Base-by-base conservation (phyloP, 2,797 vertebrate species). In the Lophotriccus pileatus region DNA sequence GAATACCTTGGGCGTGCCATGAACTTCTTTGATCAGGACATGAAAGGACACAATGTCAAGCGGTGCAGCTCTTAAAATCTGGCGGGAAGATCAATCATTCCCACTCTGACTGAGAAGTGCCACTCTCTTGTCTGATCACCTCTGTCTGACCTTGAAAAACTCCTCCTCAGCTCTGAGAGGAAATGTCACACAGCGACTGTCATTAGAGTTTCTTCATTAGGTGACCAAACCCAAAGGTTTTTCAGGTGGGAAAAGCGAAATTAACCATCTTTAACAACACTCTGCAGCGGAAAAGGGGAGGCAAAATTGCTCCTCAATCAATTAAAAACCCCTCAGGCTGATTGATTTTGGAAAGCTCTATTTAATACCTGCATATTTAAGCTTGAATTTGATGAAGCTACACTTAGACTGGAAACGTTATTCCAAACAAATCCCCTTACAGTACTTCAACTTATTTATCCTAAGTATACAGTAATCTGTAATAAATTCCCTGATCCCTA, bases 71-170 rank as follows among this genome's bases (percentile, higher is more conserved):
- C 69, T 50, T 53, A 19, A 24, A 47, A 34, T 19, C 49, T 37
- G 83, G 62, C 60, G 6, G 83, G 74, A 49, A 2, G 21, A 93
- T 94, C 93, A 76, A 47, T 93, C 81, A 39, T 22, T 24, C 49
- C 18, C 34, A 3, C 4, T 7, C 28, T 3, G 70, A 55, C 1
- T 67, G 90, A 74, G 86, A 77, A 83, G 56, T 55, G 66, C 27
- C 53, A 63, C 43, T 77, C 53, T 12, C 12, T 9, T 41, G 24
- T 70, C 84, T n/a, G 68, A 68, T 76, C 79, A 43, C 94, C 94
- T 96, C 36, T 67, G 30, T 28, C 68, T 69, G 97, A 96, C 96
- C 92, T 97, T 97, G 94, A 69, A 58, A 56, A 83, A 19, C 37
- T 21, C 25, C 70, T 59, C 7, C 49, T 20, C 7, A 76, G 55